A percentile compares a stretch with the other conserved stretches of the same genome.
Evolutionary conservation across 2,113 vertebrate species (phyloP).

Genomic region (Podarcis cretensis): DNA sequence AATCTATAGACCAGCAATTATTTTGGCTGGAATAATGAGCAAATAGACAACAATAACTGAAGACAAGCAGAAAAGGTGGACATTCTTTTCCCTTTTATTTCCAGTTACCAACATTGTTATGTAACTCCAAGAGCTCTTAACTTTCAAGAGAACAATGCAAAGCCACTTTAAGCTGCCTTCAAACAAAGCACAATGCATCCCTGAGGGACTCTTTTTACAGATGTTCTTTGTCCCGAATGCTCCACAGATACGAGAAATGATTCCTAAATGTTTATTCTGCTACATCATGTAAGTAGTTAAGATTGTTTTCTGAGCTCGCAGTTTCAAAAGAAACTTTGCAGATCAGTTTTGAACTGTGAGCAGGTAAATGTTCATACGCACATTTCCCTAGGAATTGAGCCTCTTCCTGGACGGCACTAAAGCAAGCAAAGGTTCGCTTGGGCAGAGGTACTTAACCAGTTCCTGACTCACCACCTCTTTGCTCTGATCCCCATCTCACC

Average conservation of each 20-base stretch:
- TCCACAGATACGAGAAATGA: background rate
- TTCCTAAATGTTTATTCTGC: background rate
- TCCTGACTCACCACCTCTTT: background rate
- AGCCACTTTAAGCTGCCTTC: background rate
- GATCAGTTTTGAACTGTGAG: background rate
- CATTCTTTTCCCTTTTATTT: constrained; percentile 49
- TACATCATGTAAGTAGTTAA: background rate
- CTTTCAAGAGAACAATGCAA: constrained; percentile 20
- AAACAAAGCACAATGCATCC: background rate
- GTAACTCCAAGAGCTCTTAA: constrained; percentile 20
- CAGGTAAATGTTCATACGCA: background rate
- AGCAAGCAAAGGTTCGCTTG: background rate
- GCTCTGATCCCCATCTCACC: too few species aligned
- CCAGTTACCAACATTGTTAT: background rate
- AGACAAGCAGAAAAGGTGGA: background rate
- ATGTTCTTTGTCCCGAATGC: background rate
- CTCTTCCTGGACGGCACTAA: background rate
- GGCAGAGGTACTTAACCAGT: background rate
- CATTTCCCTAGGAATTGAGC: background rate
- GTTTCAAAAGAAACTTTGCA: background rate
- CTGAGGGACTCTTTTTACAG: constrained; percentile 7
- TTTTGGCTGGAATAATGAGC: background rate
- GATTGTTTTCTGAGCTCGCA: background rate
- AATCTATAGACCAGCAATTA: background rate
- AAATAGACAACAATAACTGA: background rate